Evolutionary conservation across 35 echinoderm and acorn worm genomes (phyloP).

Genomic region (Hemicentrotus pulcherrimus): DNA sequence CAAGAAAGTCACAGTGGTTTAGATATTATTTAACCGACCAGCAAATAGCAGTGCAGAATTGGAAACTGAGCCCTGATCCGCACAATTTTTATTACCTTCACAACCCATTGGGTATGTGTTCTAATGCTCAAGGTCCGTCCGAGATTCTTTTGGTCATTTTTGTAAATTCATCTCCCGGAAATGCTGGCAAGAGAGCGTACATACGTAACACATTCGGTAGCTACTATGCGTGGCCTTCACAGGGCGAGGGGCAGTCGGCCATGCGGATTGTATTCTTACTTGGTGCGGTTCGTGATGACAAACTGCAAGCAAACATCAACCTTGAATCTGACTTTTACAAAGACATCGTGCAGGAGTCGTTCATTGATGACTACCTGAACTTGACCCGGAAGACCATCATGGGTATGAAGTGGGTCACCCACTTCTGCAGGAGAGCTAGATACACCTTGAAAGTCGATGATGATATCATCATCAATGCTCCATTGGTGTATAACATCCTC

Average conservation of each 20-base stretch:
- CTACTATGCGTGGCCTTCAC: neutral
- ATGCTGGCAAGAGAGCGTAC: slow-evolving; percentile 49
- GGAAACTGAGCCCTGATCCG: slow-evolving; percentile 5
- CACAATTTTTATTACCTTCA: slow-evolving; percentile 21
- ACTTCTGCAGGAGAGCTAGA: slow-evolving; percentile 65
- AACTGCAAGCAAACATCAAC: slow-evolving; percentile 47
- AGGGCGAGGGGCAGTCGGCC: neutral
- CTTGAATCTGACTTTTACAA: slow-evolving; percentile 42
- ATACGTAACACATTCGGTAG: slow-evolving; percentile 70
- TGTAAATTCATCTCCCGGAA: slow-evolving; percentile 55
- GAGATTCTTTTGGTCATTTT: slow-evolving; percentile 56
- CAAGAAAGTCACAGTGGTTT: neutral
- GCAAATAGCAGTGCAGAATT: slow-evolving; percentile 21
- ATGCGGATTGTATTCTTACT: slow-evolving; percentile 66
- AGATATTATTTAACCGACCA: neutral
- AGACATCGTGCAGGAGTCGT: slow-evolving; percentile 82
- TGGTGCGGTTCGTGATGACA: neutral
- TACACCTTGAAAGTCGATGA: slow-evolving; percentile 84
- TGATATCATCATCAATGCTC: slow-evolving; percentile 71
- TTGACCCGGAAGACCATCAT: slow-evolving; percentile 89
- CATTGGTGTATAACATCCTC: slow-evolving; percentile 51
- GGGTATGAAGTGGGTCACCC: slow-evolving; percentile 87
- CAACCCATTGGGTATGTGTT: neutral
- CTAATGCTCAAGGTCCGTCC: neutral
- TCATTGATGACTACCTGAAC: slow-evolving; percentile 80